Evolutionary conservation across 2,797 vertebrate genomes (phyloP).

Genomic region (Mionectes olivaceus): DNA sequence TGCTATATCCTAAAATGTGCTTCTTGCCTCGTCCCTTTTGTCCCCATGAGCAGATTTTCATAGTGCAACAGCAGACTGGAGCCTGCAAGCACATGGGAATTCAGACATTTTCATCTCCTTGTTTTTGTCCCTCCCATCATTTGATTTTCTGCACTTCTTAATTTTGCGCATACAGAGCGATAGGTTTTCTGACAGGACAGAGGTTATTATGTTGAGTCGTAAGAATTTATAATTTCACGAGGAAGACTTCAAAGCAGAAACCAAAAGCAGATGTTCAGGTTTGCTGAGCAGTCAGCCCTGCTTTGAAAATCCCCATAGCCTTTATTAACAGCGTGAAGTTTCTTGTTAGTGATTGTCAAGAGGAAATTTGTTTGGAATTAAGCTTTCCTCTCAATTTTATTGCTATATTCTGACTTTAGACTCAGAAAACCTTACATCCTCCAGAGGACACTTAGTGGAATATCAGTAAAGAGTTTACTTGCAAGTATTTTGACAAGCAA

Average conservation of each 20-base stretch:
- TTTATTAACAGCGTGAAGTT: slow-evolving; percentile 20
- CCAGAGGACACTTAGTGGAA: background rate
- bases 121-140: background rate
- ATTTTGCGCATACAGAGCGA: background rate
- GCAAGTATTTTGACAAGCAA: background rate
- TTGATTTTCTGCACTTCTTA: background rate
- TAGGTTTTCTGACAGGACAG: slow-evolving; percentile 19
- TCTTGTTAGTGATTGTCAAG: slow-evolving; percentile 47
- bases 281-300: slow-evolving; percentile 16
- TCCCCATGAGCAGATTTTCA: background rate
- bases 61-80: background rate
- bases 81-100: background rate
- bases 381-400: slow-evolving; percentile 61
- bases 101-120: background rate
- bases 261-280: slow-evolving; percentile 65
- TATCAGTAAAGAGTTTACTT: background rate
- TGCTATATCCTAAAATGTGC: background rate
- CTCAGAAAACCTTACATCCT: background rate
- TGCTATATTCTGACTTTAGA: slow-evolving; percentile 21
- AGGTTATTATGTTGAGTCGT: background rate
- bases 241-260: slow-evolving; percentile 66
- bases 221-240: slow-evolving; percentile 41
- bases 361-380: slow-evolving; percentile 46
- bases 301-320: slow-evolving; percentile 21
- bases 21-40: background rate